Percentiles rank a stretch among this genome's conserved stretches.
phyloP scores from a whole-genome alignment of 1,140 invertebrate genomes.

The Drosophila dunni region DNA sequence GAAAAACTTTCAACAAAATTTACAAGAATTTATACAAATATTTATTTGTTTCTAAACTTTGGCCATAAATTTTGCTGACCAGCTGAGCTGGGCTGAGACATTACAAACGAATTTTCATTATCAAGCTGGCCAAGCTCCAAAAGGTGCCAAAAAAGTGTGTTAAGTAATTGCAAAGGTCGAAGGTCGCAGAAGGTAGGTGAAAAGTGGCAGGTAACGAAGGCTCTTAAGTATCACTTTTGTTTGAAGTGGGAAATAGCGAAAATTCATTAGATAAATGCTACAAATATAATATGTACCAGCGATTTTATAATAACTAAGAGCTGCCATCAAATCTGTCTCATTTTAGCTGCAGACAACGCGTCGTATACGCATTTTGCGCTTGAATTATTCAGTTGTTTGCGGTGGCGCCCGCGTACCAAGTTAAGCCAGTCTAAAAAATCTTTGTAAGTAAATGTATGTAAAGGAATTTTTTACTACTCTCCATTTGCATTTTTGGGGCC shows the following conservation, averaged over 20 bases:
- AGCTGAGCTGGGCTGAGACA: conserved; percentile 13
- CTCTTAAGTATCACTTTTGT: conserved; percentile 17
- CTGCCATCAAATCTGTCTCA: conserved; percentile 16
- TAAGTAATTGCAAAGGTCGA: conserved; percentile 49
- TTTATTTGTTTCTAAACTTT: conserved; percentile 17
- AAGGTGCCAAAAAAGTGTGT: conserved; percentile 33
- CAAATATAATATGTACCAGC: conserved; percentile 1
- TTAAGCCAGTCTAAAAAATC: background rate
- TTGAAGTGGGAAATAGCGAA: conserved; percentile 38
- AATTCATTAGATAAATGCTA: conserved; percentile 55
- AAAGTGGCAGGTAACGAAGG: conserved; percentile 11
- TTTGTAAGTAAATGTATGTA: background rate
- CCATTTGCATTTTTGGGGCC: conserved; percentile 58
- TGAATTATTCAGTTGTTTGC: conserved; percentile 29
- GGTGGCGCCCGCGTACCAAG: background rate
- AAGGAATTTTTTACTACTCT: conserved; percentile 10
- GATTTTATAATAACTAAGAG: conserved; percentile 11
- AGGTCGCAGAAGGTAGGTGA: background rate
- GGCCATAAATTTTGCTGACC: conserved; percentile 10
- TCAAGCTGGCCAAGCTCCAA: conserved; percentile 22
- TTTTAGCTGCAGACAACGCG: conserved; percentile 2
- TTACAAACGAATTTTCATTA: conserved; percentile 1
- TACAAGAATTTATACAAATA: conserved; percentile 18
- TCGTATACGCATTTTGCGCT: conserved; percentile 26
- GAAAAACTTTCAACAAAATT: conserved; percentile 6